Percentiles rank a stretch among this genome's conserved stretches.
These are phyloP conservation scores for Rhopalosiphum nymphaeae DNA, from an alignment of 2,888 invertebrate species.

Conservation along the genomic window DNA sequence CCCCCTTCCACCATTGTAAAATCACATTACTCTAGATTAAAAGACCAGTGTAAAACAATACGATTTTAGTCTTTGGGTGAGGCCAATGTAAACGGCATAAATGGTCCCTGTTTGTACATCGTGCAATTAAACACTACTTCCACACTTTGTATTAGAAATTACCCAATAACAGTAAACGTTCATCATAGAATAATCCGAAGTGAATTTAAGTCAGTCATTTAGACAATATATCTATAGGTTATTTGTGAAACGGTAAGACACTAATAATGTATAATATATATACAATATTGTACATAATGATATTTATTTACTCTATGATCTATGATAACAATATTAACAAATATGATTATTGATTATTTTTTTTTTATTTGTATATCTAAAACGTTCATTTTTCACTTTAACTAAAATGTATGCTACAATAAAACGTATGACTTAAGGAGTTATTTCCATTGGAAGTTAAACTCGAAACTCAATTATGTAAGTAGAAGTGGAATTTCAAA, in stretches of 20 bases:
- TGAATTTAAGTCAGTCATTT: neutral
- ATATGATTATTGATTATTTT: neutral
- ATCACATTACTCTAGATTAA: slow-evolving; percentile 49
- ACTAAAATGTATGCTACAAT: neutral
- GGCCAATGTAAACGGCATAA: neutral
- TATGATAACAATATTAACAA: neutral
- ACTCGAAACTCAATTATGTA: neutral
- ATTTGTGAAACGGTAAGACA: neutral
- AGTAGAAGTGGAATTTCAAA: neutral
- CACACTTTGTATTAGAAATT: slow-evolving; percentile 10
- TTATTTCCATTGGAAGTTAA: neutral
- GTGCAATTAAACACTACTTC: slow-evolving; percentile 37
- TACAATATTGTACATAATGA: neutral
- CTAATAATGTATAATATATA: neutral
- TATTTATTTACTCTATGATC: neutral
- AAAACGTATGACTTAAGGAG: neutral
- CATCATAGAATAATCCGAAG: neutral
- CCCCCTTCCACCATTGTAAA: neutral
- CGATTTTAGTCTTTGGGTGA: neutral
- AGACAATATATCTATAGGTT: neutral
- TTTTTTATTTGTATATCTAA: neutral
- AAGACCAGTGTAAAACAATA: slow-evolving; percentile 42
- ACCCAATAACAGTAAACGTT: neutral
- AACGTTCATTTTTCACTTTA: neutral
- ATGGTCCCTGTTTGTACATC: neutral